Evolutionary conservation across 2,113 vertebrate genomes (phyloP).

Genomic region (Lates calcarifer): DNA sequence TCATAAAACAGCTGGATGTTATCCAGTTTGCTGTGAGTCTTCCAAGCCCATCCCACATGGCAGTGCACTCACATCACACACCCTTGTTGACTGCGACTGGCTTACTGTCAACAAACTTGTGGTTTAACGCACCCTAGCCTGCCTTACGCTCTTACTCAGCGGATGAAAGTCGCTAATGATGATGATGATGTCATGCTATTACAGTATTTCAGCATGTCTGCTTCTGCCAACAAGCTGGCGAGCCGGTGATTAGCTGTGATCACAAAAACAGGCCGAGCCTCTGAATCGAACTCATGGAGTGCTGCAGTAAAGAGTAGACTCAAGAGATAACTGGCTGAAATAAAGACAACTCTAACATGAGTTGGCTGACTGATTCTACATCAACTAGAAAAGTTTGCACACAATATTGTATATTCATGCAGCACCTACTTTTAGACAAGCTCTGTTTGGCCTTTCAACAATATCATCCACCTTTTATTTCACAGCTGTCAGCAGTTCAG

Average conservation of each 20-base stretch:
- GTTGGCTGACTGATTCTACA: not conserved
- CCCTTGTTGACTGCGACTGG: conserved; percentile 1
- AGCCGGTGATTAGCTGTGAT: conserved; percentile 27
- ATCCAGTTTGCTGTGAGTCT: not conserved
- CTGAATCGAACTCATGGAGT: conserved; percentile 1
- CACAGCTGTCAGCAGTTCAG: conserved; percentile 15
- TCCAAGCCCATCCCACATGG: not conserved
- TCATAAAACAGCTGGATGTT: conserved; percentile 18
- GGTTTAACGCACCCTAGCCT: not conserved
- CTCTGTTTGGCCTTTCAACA: not conserved
- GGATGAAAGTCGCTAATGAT: conserved; percentile 3
- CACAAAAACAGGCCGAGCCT: conserved; percentile 10
- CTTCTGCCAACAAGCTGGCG: conserved; percentile 10
- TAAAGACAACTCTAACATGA: not conserved
- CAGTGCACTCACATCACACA: conserved; percentile 17
- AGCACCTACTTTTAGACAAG: not conserved
- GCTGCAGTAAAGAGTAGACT: not conserved
- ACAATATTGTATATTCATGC: not conserved
- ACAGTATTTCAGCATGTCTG: conserved; percentile 21
- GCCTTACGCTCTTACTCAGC: not conserved
- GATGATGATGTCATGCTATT: conserved; percentile 10
- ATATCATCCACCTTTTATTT: not conserved
- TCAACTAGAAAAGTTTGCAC: not conserved
- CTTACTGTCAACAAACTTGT: conserved; percentile 15
- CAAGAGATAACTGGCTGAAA: not conserved